Evolutionary conservation across 1,140 invertebrate genomes (phyloP), one percentile per base, ranked within the genome.

Genomic region (Trissolcus basalis): DNA sequence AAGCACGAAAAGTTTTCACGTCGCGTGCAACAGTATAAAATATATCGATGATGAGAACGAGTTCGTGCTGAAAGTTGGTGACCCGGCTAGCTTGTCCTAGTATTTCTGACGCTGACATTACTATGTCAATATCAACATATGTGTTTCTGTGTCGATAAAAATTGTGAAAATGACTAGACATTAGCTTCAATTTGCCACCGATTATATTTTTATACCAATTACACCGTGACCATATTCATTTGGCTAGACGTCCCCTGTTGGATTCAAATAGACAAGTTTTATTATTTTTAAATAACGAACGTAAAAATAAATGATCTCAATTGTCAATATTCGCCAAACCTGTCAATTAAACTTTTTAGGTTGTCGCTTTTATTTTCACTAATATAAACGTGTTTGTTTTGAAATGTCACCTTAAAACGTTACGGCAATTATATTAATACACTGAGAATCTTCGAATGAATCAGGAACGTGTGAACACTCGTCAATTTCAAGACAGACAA

Each of bases 41-140:
- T 65, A 67, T 65, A 73, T 67, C 47, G 51, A 55, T 53, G 55
- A 63, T 78, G 54, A 72, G 74, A 74, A 78, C 49, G 70, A 71
- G 70, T 78, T 72, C 75, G 65, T 68, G 76, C 50, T 65, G 60
- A 78, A 74, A 78, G 76, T 78, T 65, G 67, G 76, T 74, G 70
- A 78, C 76, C 70, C 43, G 70, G 54, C 76, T 16, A 44, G 48
- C 50, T 56, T 70, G 65, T 67, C 65, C 70, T 67, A 73, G 59
- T 65, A 73, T 61, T 65, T 50, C 58, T 60, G 60, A 72, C 68
- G 69, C 60, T 73, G 48, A 76, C 67, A 70, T 43, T 55, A 61
- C 56, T 73, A 48, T 73, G 69, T 78, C 69, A 73, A 70, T 73
- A 73, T 70, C 70, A 64, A 43, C 49, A 60, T 56, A 59, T 65